Conservation (phyloP, 2,797 vertebrate species). For the Trematomus bernacchii region DNA sequence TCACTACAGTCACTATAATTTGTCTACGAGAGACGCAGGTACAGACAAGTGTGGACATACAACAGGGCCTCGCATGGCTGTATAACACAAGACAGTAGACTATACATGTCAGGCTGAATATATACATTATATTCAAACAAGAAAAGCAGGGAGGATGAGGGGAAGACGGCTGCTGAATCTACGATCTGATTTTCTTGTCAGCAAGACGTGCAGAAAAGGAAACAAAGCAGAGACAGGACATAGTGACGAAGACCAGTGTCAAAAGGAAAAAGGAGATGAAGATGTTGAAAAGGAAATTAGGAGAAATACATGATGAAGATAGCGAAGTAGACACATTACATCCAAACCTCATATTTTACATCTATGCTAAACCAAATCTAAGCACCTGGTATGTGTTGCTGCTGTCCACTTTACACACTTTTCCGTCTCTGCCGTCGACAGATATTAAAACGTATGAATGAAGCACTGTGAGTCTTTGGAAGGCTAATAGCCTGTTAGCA, state of each 20-base stretch:
- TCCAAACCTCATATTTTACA: conserved; percentile 54
- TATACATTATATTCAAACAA: conserved; percentile 59
- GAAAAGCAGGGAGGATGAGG: conserved; percentile 20
- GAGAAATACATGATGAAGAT: conserved; percentile 4
- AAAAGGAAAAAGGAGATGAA: not conserved
- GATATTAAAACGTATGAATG: conserved; percentile 54
- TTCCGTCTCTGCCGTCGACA: conserved; percentile 52
- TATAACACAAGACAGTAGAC: conserved; percentile 52
- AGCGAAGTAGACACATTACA: not conserved
- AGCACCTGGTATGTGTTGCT: conserved; percentile 21
- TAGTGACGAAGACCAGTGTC: conserved; percentile 36
- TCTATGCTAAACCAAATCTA: conserved; percentile 32
- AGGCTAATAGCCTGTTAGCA: conserved; percentile 17
- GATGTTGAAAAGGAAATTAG: conserved; percentile 13
- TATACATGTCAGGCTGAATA: conserved; percentile 65
- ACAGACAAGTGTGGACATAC: conserved; percentile 29
- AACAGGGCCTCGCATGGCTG: conserved; percentile 34
- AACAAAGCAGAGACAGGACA: conserved; percentile 21
- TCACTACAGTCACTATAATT: conserved; percentile 11
- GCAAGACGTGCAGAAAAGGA: conserved; percentile 24
- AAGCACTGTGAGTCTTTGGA: conserved; percentile 34
- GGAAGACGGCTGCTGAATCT: conserved; percentile 15
- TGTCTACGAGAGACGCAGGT: conserved; percentile 20
- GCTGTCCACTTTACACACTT: conserved; percentile 26
- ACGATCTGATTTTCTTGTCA: conserved; percentile 23